Conservation (phyloP, 2,797 vertebrate species). For the Notolabrus celidotus region DNA sequence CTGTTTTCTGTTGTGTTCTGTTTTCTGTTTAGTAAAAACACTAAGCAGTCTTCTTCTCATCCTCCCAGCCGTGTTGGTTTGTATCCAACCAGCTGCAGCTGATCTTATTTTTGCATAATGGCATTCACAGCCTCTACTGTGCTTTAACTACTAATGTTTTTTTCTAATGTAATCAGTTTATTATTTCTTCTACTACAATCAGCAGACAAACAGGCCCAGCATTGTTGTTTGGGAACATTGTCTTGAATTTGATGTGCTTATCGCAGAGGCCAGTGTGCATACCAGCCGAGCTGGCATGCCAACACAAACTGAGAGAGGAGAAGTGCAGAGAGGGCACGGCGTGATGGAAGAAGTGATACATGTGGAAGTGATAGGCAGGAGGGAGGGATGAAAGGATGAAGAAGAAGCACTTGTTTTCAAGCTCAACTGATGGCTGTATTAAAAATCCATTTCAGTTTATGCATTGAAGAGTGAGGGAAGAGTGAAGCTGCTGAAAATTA, state of each 20-base stretch:
- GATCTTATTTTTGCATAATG: not conserved
- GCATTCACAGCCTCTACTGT: not conserved
- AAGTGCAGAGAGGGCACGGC: slow-evolving; percentile 7
- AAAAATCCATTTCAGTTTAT: slow-evolving; percentile 47
- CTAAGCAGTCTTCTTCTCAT: slow-evolving; percentile 12
- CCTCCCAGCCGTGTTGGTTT: slow-evolving; percentile 9
- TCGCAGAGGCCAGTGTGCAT: slow-evolving; percentile 45
- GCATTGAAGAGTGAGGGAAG: slow-evolving; percentile 47
- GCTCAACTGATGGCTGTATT: slow-evolving; percentile 47
- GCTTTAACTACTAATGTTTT: not conserved
- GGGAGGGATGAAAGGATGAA: slow-evolving; percentile 22
- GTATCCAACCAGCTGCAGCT: slow-evolving; percentile 28
- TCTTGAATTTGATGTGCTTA: slow-evolving; percentile 48
- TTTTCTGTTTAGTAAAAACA: not conserved
- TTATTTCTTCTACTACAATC: slow-evolving; percentile 8
- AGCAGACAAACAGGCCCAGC: not conserved
- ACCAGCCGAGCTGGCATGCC: slow-evolving; percentile 32
- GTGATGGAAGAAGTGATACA: slow-evolving; percentile 23
- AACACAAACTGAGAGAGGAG: slow-evolving; percentile 46
- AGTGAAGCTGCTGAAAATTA: slow-evolving; percentile 34
- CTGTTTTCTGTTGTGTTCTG: not conserved
- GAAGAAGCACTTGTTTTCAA: slow-evolving; percentile 59
- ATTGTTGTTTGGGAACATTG: slow-evolving; percentile 31
- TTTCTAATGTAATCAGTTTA: not conserved
- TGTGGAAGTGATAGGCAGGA: slow-evolving; percentile 25